Evolutionary conservation across 1,140 invertebrate species (phyloP), one percentile per base, ranked within the genome.

Genomic region (Temnothorax curvispinosus): DNA sequence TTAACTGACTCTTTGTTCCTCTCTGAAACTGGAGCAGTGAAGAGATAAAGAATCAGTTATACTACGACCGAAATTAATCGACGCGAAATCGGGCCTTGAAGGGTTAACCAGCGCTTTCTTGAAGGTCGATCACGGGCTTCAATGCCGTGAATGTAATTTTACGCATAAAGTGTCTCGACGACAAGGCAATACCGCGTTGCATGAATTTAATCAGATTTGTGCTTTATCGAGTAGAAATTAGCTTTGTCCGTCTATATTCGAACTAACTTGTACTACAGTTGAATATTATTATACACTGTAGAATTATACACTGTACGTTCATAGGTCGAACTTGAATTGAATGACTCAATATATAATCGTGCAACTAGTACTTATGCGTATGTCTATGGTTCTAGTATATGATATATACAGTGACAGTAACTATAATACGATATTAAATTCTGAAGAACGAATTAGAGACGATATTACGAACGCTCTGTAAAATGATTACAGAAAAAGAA

Each of bases 1-100:
- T 80, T 80, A 65, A 65, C 76, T 71, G 38, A 81, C 52, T 81
- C 64, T 82, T 82, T 82, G 67, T 72, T 72, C 41, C 67, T 58
- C 13, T 72, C 52, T 41, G 27, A 72, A 44, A 72, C 38, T 71
- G 32, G 21, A 71, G 58, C 38, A 27, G 38, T 47, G 35, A 72
- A 44, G 41, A 72, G 67, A 72, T 41, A 82, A 82, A 82, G 41
- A 82, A 74, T 82, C 54, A 47, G 41, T 74, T 82, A 72, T 47
- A 82, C 38, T 47, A 58, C 41, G 11, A 13, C 18, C 27, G 13
- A 82, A 58, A 41, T 82, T 72, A 81, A 81, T 67, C 65, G 65
- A 58, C 9, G 13, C 13, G 50, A 47, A 60, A 74, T 11, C 18
- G 18, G 41, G 6, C 18, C 44, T 74, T 85, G 18, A 76, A 77